Evolutionary conservation across 2,113 vertebrate genomes (phyloP).

Genomic region (Dipodomys ordii): DNA sequence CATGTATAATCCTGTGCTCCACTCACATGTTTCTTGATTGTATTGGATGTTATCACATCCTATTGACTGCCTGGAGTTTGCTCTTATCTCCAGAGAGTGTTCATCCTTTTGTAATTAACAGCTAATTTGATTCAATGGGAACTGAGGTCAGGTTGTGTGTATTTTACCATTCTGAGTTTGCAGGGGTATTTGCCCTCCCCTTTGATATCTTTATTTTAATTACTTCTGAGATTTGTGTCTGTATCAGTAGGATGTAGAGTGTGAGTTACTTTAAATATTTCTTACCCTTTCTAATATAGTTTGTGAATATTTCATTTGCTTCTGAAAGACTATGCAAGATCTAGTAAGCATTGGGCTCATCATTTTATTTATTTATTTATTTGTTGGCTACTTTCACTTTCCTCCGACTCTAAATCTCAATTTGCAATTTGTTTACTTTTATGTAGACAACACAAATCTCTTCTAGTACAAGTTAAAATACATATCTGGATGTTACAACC

Average conservation of each 20-base stretch:
- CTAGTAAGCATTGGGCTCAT: constrained; percentile 36
- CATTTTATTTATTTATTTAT: background rate
- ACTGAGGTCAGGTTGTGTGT: constrained; percentile 73
- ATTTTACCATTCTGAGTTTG: constrained; percentile 77
- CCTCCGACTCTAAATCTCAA: background rate
- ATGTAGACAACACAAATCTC: constrained; percentile 33
- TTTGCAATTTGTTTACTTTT: constrained; percentile 54
- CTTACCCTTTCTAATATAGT: constrained; percentile 70
- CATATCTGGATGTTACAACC: background rate
- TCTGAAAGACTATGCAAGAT: background rate
- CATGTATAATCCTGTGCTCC: constrained; percentile 78
- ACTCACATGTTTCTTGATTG: constrained; percentile 82
- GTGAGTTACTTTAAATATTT: constrained; percentile 73
- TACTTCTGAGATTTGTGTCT: constrained; percentile 75
- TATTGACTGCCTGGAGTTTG: constrained; percentile 73
- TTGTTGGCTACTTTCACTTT: constrained; percentile 9
- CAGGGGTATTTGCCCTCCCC: constrained; percentile 58
- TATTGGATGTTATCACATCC: constrained; percentile 83
- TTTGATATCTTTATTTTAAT: constrained; percentile 77
- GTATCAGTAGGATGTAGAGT: constrained; percentile 60
- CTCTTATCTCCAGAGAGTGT: constrained; percentile 73
- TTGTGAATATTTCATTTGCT: constrained; percentile 55
- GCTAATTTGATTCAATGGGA: constrained; percentile 79
- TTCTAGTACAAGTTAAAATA: constrained; percentile 48
- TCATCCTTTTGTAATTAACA: constrained; percentile 85